Conservation (phyloP, 2,113 vertebrate species). For the Struthio camelus region DNA sequence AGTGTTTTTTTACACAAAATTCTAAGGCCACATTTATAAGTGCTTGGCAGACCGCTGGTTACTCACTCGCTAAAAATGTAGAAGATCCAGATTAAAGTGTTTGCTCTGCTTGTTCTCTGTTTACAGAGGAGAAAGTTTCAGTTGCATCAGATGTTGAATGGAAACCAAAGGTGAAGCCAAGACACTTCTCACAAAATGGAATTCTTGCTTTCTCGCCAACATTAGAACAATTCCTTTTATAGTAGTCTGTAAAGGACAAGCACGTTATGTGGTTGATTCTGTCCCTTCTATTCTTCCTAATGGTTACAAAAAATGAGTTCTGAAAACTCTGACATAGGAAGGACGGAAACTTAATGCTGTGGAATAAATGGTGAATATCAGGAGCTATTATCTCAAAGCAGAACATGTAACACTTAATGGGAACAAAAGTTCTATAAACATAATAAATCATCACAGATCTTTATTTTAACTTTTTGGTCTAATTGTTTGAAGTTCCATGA, state of each 20-base stretch:
- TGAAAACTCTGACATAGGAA: neutral
- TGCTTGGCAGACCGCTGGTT: neutral
- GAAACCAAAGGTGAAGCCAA: slow-evolving; percentile 67
- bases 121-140: slow-evolving; percentile 42
- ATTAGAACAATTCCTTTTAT: slow-evolving; percentile 64
- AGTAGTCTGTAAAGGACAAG: slow-evolving; percentile 34
- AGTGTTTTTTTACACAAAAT: neutral
- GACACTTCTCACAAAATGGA: slow-evolving; percentile 43
- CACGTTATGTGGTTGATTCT: neutral
- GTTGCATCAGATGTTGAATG: slow-evolving; percentile 29
- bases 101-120: slow-evolving; percentile 47
- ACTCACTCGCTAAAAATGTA: slow-evolving; percentile 16
- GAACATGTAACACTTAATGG: neutral
- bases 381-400: neutral
- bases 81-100: slow-evolving; percentile 45
- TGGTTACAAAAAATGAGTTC: neutral
- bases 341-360: neutral
- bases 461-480: neutral
- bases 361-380: neutral
- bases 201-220: slow-evolving; percentile 65
- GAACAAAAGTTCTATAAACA: neutral
- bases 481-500: neutral
- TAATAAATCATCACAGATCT: neutral
- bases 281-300: neutral
- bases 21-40: slow-evolving; percentile 14